Percentiles rank a stretch among this genome's conserved stretches.
phyloP scores from a whole-genome alignment of 2,888 invertebrate genomes.

The Allolobophora icterica region DNA sequence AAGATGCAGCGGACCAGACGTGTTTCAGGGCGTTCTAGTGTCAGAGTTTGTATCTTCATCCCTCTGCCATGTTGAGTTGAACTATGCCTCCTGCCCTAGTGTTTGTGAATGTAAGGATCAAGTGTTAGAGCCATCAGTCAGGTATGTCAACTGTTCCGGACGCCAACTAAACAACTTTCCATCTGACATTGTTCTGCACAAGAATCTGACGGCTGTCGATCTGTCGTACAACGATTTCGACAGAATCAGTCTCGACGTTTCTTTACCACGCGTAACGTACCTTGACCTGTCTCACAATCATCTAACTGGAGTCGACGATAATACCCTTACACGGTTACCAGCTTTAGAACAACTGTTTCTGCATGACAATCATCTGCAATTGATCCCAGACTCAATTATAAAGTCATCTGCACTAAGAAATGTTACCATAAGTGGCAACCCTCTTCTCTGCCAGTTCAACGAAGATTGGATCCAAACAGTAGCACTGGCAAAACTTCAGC shows the following conservation, averaged over 20 bases:
- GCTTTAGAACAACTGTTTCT: conserved; percentile 13
- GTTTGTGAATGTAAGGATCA: background rate
- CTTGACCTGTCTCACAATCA: conserved; percentile 24
- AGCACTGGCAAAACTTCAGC: background rate
- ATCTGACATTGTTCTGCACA: background rate
- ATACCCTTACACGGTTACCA: background rate
- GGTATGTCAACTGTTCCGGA: conserved; percentile 18
- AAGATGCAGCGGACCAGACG: background rate
- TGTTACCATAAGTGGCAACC: conserved; percentile 25
- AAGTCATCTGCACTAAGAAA: background rate
- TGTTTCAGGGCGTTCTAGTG: background rate
- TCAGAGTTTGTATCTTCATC: background rate
- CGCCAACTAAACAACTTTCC: background rate
- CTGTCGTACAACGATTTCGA: conserved; percentile 30
- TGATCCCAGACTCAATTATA: background rate
- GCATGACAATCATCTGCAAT: conserved; percentile 15
- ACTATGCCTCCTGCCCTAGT: background rate
- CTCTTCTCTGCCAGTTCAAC: conserved; percentile 22
- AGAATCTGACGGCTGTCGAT: background rate
- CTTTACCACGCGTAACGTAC: background rate
- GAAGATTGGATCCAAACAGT: background rate
- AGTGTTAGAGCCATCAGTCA: background rate
- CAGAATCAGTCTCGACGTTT: background rate
- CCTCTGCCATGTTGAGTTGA: background rate
- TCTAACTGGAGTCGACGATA: background rate